Evolutionary conservation across 2,888 invertebrate species (phyloP), one percentile per base, ranked within the genome.

Genomic region (Slavum lentiscoides): DNA sequence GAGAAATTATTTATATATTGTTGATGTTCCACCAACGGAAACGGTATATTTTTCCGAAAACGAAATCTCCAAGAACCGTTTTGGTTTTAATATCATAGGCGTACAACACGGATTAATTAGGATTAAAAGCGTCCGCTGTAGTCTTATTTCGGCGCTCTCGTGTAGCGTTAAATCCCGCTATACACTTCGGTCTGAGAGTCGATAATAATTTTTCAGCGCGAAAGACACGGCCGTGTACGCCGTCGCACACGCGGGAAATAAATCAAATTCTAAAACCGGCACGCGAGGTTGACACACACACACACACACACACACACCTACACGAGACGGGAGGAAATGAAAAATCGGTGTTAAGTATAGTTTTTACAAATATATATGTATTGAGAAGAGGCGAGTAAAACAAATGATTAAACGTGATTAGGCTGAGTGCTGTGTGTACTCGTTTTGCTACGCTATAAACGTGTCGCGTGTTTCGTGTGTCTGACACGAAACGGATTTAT

Each of bases 391-490:
- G 39, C 55, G 58, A 43, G 66, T 58, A 59, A 75, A 75, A 66
- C 66, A 75, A 59, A 75, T 67, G 67, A 75, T 30, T 30, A 30
- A 75, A 75, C 67, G 53, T 67, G 75, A 75, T 75, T 75, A 75
- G 23, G 19, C 58, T 58, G 74, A 75, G 66, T 75, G 66, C 66
- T 49, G 49, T 43, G 19, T 67, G 21, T 49, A 49, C 15, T 11
- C 15, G 43, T 43, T 39, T 9, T 6, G 9, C 1, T 49, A 49
- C 13, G 13, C 1, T 49, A 15, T 13, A 49, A 11, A 49, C 49
- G 9, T 49, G 49, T 43, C 30, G 43, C 30, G 43, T 43, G 43
- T 43, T 7, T n/a, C 21, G 17, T 59, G 67, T 75, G 67, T 43
- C 39, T 43, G 23, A 43, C 75, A 75, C 15, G 23, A 6, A 58